Base-by-base conservation (phyloP, 2,113 vertebrate genomes). In the Ardeotis arabs region DNA sequence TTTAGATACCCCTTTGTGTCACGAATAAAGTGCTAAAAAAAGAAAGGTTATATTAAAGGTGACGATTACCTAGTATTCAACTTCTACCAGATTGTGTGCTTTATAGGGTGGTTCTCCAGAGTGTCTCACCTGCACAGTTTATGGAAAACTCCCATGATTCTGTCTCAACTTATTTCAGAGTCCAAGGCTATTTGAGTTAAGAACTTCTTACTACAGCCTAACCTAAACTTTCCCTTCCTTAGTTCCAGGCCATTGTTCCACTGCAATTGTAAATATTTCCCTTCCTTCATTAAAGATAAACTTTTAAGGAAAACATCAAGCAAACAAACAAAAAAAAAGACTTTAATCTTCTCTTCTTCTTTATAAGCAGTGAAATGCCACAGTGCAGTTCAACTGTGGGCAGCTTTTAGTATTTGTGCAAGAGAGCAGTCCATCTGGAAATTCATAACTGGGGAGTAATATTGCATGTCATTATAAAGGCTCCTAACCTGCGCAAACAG, bases 251-350 rank as follows among this genome's bases (percentile, higher is more conserved):
- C 69, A 96, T 96, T 97, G 95, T 94, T 97, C 95, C 91, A 92
- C 69, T 78, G 93, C 12, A 27, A 79, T 47, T 96, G 94, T 96
- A 98, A 98, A 96, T 97, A 97, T 96, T 96, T 97, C 92, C 58
- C 84, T 98, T 98, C 97, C 91, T 95, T 97, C 84, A 93, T 67
- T 91, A 95, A 97, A 97, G 96, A 96, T 97, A 98, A 97, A 97
- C 96, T 96, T 97, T 91, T 68, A 95, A 90, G 81, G 81, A 98
- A 96, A 98, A 97, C 95, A 93, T 95, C 89, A 94, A 97, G 95
- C 93, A 95, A 96, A 95, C 90, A 98, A 80, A 19, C 12, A 7
- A 28, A 25, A 20, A 60, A 21, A 47, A 62, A 52, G 2, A 82
- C 52, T 64, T 95, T 96, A 95, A 93, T 96, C 76, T 94, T 90